These are phyloP conservation scores for Ispidina lecontei DNA, from an alignment of 2,797 vertebrate genomes.

Conservation along the genomic window DNA sequence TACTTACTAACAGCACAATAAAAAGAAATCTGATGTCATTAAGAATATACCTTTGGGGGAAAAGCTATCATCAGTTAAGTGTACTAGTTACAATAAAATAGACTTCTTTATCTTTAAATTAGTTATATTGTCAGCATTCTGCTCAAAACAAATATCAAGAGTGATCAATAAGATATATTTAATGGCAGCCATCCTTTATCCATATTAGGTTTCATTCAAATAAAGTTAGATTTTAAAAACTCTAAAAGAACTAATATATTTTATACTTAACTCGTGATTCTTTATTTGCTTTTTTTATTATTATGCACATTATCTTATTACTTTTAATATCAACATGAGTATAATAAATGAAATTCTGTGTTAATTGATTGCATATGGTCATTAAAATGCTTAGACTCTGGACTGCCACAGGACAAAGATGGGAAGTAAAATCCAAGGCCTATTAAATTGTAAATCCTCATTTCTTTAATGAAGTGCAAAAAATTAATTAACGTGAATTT, in stretches of 20 bases:
- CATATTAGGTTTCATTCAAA: neutral
- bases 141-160: neutral
- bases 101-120: neutral
- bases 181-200: neutral
- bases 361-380: neutral
- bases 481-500: slow-evolving; percentile 20
- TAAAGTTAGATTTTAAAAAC: neutral
- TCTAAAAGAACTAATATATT: neutral
- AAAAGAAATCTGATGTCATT: neutral
- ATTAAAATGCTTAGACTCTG: neutral
- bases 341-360: neutral
- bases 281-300: neutral
- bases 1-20: neutral
- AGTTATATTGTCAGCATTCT: accelerated
- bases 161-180: neutral
- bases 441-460: neutral
- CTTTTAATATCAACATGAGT: neutral
- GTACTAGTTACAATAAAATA: neutral
- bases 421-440: neutral
- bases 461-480: slow-evolving; percentile 14
- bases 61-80: neutral
- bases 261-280: neutral
- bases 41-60: neutral
- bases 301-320: neutral
- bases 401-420: neutral